phyloP scores from a whole-genome alignment of 2,888 invertebrate genomes.

The Lasioglossum malachurum region DNA sequence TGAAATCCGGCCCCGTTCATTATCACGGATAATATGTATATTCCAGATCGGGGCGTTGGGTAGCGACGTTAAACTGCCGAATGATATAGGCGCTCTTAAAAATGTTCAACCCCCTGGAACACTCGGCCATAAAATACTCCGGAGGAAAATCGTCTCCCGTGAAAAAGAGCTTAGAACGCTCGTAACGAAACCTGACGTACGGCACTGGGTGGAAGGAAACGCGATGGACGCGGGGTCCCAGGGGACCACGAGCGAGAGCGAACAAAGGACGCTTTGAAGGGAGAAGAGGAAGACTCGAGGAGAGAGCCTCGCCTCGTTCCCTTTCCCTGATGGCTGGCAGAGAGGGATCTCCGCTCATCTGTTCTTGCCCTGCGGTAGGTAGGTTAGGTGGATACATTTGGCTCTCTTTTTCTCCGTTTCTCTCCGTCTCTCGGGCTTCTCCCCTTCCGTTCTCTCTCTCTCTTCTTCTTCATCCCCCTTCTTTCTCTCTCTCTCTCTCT shows the following conservation, averaged over 20 bases:
- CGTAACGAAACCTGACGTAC: slow-evolving; percentile 60
- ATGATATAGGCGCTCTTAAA: not conserved
- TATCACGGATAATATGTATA: not conserved
- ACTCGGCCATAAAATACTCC: not conserved
- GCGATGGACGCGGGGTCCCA: slow-evolving; percentile 74
- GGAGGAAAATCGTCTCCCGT: slow-evolving; percentile 27
- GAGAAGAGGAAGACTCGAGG: slow-evolving; percentile 72
- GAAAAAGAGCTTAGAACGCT: slow-evolving; percentile 37
- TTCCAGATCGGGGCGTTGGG: not conserved
- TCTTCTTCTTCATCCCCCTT: not conserved
- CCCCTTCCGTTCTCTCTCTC: not conserved
- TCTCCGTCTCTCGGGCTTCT: not conserved
- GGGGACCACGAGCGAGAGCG: slow-evolving; percentile 72
- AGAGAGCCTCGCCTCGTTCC: slow-evolving; percentile 70
- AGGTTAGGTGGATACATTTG: slow-evolving; percentile 73
- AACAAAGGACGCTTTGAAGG: slow-evolving; percentile 81
- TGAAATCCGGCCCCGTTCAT: not conserved
- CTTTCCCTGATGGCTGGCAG: slow-evolving; percentile 72
- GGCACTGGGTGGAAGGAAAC: slow-evolving; percentile 70
- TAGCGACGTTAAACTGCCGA: not conserved
- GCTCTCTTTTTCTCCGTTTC: slow-evolving; percentile 51
- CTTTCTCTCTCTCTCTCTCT: not conserved
- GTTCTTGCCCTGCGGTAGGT: slow-evolving; percentile 75
- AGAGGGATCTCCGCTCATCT: slow-evolving; percentile 75
- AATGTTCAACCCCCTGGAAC: not conserved